Base-by-base conservation (phyloP, 2,888 invertebrate genomes). In the Eucriotettix oculatus region DNA sequence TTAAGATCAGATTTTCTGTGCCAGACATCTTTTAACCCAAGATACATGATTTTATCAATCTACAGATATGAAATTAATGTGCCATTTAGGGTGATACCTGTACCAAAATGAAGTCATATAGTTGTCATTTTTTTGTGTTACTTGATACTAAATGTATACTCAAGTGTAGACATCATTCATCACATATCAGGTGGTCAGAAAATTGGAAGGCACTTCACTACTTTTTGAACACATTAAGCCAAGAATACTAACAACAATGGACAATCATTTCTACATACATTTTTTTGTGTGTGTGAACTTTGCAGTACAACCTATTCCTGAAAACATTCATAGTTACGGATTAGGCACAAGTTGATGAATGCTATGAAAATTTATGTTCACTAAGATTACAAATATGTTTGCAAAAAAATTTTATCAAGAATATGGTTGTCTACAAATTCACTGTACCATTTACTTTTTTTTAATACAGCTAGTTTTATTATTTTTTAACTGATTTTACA, bases 51-150 rank as follows among this genome's bases (percentile, higher is more conserved):
- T 29, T 43, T 58, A 48, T 16, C 43, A 42, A 59, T 58, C 60
- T 62, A 66, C 62, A 66, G 66, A 66, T 67, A 61, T 64, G 59
- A 63, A 63, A 63, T 63, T 68, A 66, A 74, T 70, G 72, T 84
- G 85, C 86, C 85, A 82, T 79, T 83, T 82, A 84, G 85, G 85
- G 85, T 84, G 81, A 79, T 79, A 84, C 85, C 85, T 79, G 63
- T 61, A 63, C 63, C 63, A 63, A 64, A 63, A 63, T 58, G 58
- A 64, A 64, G 61, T 62, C 60, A 16, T 57, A 53, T 42, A 52
- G 48, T 60, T 56, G 56, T 29, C 11, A 29, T 56, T 56, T 16
- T 55, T 56, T 29, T 58, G 55, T 60, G 42, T 55, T n/a, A 58
- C 29, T 56, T 56, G 52, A 53, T 60, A 52, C 59, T 60, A 61